Evolutionary conservation across 2,113 vertebrate genomes (phyloP), one percentile per base, ranked within the genome.

Genomic region (Vanacampus margaritifer): DNA sequence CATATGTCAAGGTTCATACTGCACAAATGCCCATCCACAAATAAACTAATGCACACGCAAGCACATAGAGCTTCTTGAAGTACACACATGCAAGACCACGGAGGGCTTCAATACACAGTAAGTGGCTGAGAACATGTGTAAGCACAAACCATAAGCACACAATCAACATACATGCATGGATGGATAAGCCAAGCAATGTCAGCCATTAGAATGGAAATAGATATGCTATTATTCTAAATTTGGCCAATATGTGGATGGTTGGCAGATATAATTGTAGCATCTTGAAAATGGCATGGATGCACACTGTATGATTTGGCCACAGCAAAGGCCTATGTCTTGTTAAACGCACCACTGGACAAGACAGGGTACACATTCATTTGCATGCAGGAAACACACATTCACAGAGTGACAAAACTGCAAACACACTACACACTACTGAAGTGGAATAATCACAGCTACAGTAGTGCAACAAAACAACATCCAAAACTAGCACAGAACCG

Each of bases 171-270:
- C 80, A 90, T 78, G 88, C 88, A 87, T 89, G 88, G 84, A 87
- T 89, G 88, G 84, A 84, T 90, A 87, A 81, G 80, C 84, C 85
- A 84, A 85, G 85, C 78, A 89, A 88, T 74, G 87, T 87, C 87
- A 88, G 76, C 88, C 88, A 90, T 91, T 90, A 90, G 80, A 78
- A 91, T 71, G 78, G 87, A 91, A 91, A 91, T 84, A 89, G 87
- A 91, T 87, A 85, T 69, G 84, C 71, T 88, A 80, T 87, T 90
- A 86, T 88, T 87, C 73, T 76, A 85, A 84, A 90, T 80, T 79
- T 79, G 78, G 79, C 82, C 87, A 89, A 86, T 89, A 89, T 83
- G 82, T 70, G 75, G 74, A 80, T 78, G 46, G 69, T 82, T 65
- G 65, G 84, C 79, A 64, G 75, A 83, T 80, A 84, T 89, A 89